Conservation (phyloP, 1,140 invertebrate species). For the Scylla paramamosain region DNA sequence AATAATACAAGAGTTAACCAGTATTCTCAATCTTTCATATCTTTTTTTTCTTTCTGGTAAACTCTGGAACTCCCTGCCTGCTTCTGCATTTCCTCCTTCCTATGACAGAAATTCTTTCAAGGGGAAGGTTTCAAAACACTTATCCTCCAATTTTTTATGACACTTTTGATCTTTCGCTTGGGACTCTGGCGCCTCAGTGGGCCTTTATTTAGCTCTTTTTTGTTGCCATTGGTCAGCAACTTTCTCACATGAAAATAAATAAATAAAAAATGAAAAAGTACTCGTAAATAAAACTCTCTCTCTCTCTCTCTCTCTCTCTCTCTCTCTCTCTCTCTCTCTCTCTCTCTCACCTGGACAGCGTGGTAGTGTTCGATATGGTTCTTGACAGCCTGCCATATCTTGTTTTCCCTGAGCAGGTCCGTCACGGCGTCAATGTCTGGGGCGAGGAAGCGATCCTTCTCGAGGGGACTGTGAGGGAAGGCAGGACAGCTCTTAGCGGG, state of each 20-base stretch:
- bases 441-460: constrained; percentile 86
- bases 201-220: too few species aligned
- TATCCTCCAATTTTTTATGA: neutral
- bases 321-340: neutral
- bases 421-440: constrained; percentile 85
- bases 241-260: too few species aligned
- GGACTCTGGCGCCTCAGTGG: too few species aligned
- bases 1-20: too few species aligned
- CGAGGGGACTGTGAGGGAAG: constrained; percentile 81
- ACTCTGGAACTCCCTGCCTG: too few species aligned
- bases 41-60: too few species aligned
- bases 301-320: neutral
- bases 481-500: neutral
- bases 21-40: too few species aligned
- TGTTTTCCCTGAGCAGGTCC: constrained; percentile 83
- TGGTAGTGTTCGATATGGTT: constrained; percentile 82
- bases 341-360: constrained; percentile 78
- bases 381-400: constrained; percentile 83
- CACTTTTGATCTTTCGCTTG: too few species aligned
- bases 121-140: too few species aligned
- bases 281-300: neutral
- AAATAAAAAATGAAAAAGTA: too few species aligned
- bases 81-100: too few species aligned
- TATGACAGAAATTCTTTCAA: too few species aligned
- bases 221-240: neutral